phyloP scores from a whole-genome alignment of 1,140 invertebrate species.

The Drosophila pruinosa region DNA sequence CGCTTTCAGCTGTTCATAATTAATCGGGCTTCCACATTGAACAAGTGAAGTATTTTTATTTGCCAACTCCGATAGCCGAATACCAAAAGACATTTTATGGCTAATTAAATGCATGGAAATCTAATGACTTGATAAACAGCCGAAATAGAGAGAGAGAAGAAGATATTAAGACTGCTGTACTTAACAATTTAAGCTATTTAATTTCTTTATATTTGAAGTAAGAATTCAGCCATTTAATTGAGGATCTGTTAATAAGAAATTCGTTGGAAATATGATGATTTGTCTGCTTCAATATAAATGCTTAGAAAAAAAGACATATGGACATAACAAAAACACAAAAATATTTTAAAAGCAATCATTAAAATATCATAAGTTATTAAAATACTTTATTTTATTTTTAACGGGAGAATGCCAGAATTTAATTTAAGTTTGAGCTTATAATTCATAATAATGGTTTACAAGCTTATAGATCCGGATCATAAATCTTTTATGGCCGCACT shows the following conservation, averaged over 20 bases:
- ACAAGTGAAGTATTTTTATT: conserved; percentile 79
- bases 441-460: neutral
- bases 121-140: conserved; percentile 43
- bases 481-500: neutral
- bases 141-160: neutral
- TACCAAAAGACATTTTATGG: conserved; percentile 72
- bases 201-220: too few species aligned
- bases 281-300: too few species aligned
- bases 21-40: conserved; percentile 73
- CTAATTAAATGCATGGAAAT: conserved; percentile 72
- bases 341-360: too few species aligned
- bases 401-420: too few species aligned
- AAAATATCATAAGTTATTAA: neutral
- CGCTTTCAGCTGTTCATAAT: conserved; percentile 80
- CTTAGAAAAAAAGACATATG: too few species aligned
- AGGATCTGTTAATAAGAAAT: too few species aligned
- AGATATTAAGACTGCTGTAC: conserved; percentile 12
- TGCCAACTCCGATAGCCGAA: conserved; percentile 52
- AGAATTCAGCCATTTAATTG: too few species aligned
- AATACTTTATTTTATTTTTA: too few species aligned
- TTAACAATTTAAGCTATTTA: too few species aligned
- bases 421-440: neutral
- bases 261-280: too few species aligned
- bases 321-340: too few species aligned
- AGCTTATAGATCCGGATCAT: neutral